A percentile compares a stretch with the other conserved stretches of the same genome.
phyloP scores from a whole-genome alignment of 2,797 vertebrate species.

The Smutsia gigantea region DNA sequence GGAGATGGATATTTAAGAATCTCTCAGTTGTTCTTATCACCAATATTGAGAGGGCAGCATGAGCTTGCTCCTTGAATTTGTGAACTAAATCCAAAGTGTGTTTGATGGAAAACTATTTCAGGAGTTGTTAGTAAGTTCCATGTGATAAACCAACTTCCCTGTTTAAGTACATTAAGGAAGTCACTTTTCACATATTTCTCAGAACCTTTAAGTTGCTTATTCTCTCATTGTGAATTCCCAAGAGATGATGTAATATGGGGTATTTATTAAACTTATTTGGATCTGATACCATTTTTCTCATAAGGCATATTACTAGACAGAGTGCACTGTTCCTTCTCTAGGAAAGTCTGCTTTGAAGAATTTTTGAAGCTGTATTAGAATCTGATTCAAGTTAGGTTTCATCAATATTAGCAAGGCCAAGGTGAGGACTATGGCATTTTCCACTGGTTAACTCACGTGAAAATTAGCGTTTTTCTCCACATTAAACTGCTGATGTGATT shows the following conservation, averaged over 20 bases:
- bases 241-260: not conserved
- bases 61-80: not conserved
- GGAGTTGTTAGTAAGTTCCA: not conserved
- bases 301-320: not conserved
- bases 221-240: not conserved
- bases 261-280: not conserved
- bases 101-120: not conserved
- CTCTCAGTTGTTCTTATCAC: not conserved
- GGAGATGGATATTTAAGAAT: not conserved
- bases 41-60: not conserved
- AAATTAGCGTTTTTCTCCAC: not conserved
- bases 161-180: not conserved
- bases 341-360: not conserved
- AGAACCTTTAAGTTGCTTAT: not conserved
- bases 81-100: not conserved
- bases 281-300: not conserved
- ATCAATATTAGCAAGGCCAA: not conserved
- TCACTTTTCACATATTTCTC: not conserved
- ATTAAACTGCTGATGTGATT: not conserved
- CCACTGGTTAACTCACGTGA: not conserved
- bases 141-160: not conserved
- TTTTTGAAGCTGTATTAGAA: not conserved
- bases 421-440: not conserved
- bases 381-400: constrained; percentile 20
- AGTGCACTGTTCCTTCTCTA: not conserved